Conservation (phyloP, 2,797 vertebrate species). For the Semotilus atromaculatus region DNA sequence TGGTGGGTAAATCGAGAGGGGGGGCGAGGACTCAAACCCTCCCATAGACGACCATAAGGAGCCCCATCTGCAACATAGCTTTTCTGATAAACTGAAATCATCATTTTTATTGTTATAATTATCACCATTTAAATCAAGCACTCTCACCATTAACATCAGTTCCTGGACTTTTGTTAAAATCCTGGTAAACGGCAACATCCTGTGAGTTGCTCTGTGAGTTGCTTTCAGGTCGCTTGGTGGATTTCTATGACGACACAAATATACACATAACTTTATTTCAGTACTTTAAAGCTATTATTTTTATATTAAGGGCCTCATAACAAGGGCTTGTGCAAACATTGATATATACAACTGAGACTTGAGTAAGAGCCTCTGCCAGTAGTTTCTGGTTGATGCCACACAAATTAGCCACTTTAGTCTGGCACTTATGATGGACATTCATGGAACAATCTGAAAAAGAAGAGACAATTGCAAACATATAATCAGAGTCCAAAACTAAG, state of each 20-base stretch:
- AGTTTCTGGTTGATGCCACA: constrained; percentile 99
- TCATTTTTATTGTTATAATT: neutral
- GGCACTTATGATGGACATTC: constrained; percentile 99
- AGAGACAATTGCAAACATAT: constrained; percentile 7
- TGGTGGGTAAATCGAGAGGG: constrained; percentile 75
- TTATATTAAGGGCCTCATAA: neutral
- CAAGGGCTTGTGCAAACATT: neutral
- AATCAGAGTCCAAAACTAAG: neutral
- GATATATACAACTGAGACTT: constrained; percentile 87
- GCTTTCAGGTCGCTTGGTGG: constrained; percentile 84
- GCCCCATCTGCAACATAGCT: constrained; percentile 70
- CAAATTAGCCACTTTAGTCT: constrained; percentile 96
- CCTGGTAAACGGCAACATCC: constrained; percentile 89
- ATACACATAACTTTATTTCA: neutral
- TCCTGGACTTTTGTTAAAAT: constrained; percentile 82
- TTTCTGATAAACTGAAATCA: neutral
- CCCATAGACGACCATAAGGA: constrained; percentile 90
- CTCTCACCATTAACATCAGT: constrained; percentile 71
- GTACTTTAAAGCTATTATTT: neutral
- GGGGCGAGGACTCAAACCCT: constrained; percentile 76
- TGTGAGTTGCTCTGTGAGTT: constrained; percentile 73
- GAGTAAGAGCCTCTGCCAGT: constrained; percentile 93
- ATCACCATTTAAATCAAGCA: neutral
- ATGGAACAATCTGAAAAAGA: constrained; percentile 87
- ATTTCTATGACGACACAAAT: constrained; percentile 75